Base-by-base conservation (phyloP, 1,140 invertebrate species). In the Trissolcus basalis region DNA sequence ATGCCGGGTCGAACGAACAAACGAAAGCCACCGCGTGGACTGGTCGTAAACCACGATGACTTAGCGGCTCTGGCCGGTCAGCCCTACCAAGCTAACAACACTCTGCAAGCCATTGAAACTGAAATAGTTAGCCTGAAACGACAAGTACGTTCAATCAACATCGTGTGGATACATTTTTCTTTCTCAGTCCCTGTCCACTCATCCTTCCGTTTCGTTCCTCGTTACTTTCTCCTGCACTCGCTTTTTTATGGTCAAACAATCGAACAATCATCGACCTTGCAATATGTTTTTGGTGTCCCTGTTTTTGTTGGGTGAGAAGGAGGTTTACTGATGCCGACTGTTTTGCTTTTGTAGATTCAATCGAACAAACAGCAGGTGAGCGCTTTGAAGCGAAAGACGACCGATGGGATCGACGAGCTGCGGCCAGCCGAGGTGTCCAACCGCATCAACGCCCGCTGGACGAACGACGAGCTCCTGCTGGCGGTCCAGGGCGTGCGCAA, bases 31-130 rank as follows among this genome's bases (percentile, higher is more conserved):
- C 97, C 97, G 32, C 93, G 95, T 73, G 97, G 97, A 86, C 97
- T 99, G 94, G 96, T 97, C 90, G 94, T 99, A 85, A 97, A 97
- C 91, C 95, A 98, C 86, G 97, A 98, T 87, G 97, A 98, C 91
- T 91, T 98, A 80, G 92, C 95, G 60, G 92, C 94, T 48, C 93
- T 98, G 89, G 96, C 96, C 35, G 90, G 89, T 65, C 89, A 90
- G 71, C 88, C 90, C 74, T 92, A 91, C 82, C 93, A 94, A 87
- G 93, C 93, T 80, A 94, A 95, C 80, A 92, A 94, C 79, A 93
- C 97, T 86, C 91, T 98, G 67, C 94, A 94, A 89, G 93, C 94
- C 76, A 94, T 98, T 91, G 97, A 98, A 87, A 92, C 95, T 81
- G 96, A 98, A 90, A 93, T 98, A 85, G 93, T 96, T 86, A 94